These are phyloP conservation scores for Aphis gossypii DNA, from an alignment of 1,140 invertebrate species.

Conservation along the genomic window DNA sequence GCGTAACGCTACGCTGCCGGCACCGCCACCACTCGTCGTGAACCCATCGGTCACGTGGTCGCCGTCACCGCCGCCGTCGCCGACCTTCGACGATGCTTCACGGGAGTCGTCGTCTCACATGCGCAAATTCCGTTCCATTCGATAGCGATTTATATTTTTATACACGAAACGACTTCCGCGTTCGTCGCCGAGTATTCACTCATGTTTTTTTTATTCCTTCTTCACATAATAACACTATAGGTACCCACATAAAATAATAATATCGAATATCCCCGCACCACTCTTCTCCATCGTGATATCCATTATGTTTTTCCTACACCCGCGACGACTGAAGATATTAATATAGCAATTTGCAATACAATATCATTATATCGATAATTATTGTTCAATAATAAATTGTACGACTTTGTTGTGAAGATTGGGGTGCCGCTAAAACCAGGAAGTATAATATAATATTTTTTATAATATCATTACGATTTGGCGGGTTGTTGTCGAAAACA, in stretches of 20 bases:
- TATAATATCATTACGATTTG: neutral
- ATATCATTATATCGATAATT: neutral
- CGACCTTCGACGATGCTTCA: slow-evolving; percentile 12
- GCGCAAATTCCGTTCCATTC: slow-evolving; percentile 26
- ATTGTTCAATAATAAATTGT: neutral
- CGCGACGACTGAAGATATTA: neutral
- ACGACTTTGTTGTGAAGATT: neutral
- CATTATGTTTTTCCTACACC: slow-evolving; percentile 2
- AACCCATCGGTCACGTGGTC: slow-evolving; percentile 37
- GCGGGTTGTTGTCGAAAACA: neutral
- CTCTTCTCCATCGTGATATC: neutral
- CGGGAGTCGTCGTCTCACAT: slow-evolving; percentile 36
- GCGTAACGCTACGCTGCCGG: neutral
- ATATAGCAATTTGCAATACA: neutral
- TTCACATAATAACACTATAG: neutral
- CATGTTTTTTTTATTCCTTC: neutral
- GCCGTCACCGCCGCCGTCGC: neutral
- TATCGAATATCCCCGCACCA: neutral
- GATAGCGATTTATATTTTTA: slow-evolving; percentile 1
- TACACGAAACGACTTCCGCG: slow-evolving; percentile 36
- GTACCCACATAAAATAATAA: neutral
- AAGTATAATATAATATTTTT: neutral
- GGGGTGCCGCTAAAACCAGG: neutral
- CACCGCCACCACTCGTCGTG: neutral
- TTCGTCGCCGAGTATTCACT: neutral